Base-by-base conservation (phyloP, 2,888 invertebrate species). In the Lycia hirtaria region DNA sequence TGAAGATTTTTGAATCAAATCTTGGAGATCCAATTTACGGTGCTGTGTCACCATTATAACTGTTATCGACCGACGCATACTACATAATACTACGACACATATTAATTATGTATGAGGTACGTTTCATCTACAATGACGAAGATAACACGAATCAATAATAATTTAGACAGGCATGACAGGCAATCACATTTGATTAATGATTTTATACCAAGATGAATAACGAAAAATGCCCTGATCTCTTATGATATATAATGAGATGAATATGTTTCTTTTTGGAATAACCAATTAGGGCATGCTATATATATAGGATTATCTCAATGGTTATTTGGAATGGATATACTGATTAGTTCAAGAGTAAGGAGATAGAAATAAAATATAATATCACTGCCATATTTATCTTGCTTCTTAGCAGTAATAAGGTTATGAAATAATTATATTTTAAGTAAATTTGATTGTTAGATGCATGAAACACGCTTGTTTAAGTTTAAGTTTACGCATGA, bases 1-100 rank as follows among this genome's bases (percentile, higher is more conserved):
- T 91, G 85, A 89, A 70, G 37, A 57, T 22, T 64, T 40, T 57
- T 47, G 1, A 37, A 38, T 40, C 26, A 56, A 59, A 64, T 28
- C 37, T 58, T 60, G 64, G 58, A 53, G n/a, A 35, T 17, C 14
- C 24, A n/a, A 35, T 24, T 44, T 28, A 33, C 56, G 64, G 64
- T 60, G 59, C 15, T 56, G 28, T 45, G 40, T 17, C 44, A 38
- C 49, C 56, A 33, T 1, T 41, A 3, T 38, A 17, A 0, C 9
- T 15, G 7, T 15, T 15, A 2, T n/a, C 5, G 4, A 7, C 1
- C n/a, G 0, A 20, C n/a, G 2, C 10, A 38, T 12, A 12, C 22
- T 12, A 22, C 12, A 22, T 38, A n/a, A n/a, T n/a, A n/a, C n/a
- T n/a, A n/a, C n/a, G n/a, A n/a, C n/a, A n/a, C n/a, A n/a, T n/a